Evolutionary conservation across 2,113 vertebrate genomes (phyloP).

Genomic region (Penelope pileata): DNA sequence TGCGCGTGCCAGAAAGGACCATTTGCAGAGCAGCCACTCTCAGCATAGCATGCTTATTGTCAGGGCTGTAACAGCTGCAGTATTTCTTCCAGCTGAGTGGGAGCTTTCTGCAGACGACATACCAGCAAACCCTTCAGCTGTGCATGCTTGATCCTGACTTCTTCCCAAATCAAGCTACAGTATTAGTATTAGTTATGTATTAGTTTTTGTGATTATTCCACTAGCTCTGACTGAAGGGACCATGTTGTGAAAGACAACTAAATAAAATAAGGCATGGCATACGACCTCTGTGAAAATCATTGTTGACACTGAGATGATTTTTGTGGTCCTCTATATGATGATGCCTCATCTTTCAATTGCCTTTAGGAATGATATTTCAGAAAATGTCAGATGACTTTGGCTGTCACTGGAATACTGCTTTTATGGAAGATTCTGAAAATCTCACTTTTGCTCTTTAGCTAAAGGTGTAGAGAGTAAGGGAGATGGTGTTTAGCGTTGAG

Average conservation of each 20-base stretch:
- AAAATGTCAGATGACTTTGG: neutral
- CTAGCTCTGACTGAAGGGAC: neutral
- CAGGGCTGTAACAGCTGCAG: neutral
- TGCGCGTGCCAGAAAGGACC: neutral
- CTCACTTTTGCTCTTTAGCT: neutral
- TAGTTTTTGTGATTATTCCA: neutral
- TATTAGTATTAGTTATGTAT: neutral
- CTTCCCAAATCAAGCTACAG: neutral
- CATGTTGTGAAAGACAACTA: neutral
- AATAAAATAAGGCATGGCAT: neutral
- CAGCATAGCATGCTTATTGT: neutral
- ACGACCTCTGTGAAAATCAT: neutral
- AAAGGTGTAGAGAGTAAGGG: neutral
- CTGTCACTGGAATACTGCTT: neutral
- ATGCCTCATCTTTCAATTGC: neutral
- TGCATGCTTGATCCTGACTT: neutral
- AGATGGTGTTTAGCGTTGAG: neutral
- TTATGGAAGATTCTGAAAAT: neutral
- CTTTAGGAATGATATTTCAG: neutral
- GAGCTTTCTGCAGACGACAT: neutral
- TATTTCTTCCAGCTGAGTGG: neutral
- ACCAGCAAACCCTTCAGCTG: neutral
- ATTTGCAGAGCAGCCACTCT: neutral
- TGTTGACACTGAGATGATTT: neutral
- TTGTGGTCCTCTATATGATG: rapidly evolving